A percentile compares a stretch with the other conserved stretches of the same genome.
Evolutionary conservation across 2,797 vertebrate genomes (phyloP).

Genomic region (Petrocephalus schoutedeni): DNA sequence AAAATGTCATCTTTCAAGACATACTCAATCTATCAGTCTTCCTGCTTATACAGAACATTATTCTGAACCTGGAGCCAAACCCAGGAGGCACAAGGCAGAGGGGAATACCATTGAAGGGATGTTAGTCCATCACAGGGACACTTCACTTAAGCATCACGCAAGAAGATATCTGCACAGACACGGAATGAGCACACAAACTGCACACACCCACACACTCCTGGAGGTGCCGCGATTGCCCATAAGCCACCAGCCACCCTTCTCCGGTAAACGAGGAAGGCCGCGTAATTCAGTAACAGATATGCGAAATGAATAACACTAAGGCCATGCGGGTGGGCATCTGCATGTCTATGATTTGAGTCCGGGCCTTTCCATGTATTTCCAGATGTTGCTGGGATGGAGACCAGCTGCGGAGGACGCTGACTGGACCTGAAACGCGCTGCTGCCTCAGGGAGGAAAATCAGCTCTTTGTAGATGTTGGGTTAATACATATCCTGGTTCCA

Average conservation of each 20-base stretch:
- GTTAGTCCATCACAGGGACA: background rate
- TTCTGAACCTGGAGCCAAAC: background rate
- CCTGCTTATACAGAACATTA: background rate
- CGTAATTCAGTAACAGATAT: background rate
- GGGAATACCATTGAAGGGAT: background rate
- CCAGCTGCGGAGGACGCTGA: background rate
- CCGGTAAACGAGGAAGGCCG: background rate
- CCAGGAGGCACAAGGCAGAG: background rate
- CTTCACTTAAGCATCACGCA: background rate
- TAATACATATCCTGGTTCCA: background rate
- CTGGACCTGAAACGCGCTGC: background rate
- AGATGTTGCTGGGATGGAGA: background rate
- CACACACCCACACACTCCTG: background rate
- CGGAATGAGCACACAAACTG: background rate
- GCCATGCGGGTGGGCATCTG: background rate
- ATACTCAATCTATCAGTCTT: background rate
- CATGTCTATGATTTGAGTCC: slow-evolving; percentile 2
- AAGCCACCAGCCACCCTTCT: background rate
- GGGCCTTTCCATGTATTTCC: background rate
- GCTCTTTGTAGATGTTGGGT: background rate
- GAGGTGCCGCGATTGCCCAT: background rate
- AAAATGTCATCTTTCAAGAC: background rate
- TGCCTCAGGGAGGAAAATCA: background rate
- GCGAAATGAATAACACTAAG: background rate
- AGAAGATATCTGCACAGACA: background rate